Evolutionary conservation across 1,140 invertebrate species (phyloP), one percentile per base, ranked within the genome.

Genomic region (Druon quercuslanigerum): DNA sequence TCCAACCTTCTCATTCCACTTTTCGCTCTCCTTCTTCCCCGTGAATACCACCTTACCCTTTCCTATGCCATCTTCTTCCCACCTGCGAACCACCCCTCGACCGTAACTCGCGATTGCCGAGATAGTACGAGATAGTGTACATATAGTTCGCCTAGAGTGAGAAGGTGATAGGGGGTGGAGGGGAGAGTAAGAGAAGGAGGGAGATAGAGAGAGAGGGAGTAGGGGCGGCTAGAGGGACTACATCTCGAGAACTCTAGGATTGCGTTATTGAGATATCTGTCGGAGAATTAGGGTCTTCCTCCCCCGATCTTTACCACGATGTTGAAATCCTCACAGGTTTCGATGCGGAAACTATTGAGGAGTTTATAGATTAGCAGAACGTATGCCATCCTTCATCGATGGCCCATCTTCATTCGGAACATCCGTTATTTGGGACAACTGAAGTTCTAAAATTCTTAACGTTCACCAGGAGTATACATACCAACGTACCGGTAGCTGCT

Each of bases 221-320:
- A 50, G 13, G 70, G 72, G 72, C 75, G 70, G 3, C 0, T 76
- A 81, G 83, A 85, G 83, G 78, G 40, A 8, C 4, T 60, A 11
- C 40, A 46, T 46, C 40, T 46, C 40, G 40, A 46, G 40, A 46
- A 46, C 40, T 46, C 40, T 9, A 46, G 40, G 40, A 46, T 46
- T 82, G 83, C 84, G 85, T 88, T 90, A 89, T 89, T 89, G 88
- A 90, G 89, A 90, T 88, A 84, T 89, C 87, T 87, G 83, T 76
- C 79, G 83, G 82, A 83, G 87, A 88, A 88, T 89, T 89, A 88
- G 86, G 84, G 82, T 85, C 82, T 79, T 78, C 72, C 71, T 76
- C 57, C 78, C 79, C 6, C 71, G 52, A 78, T 54, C 52, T 71
- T 79, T 77, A 82, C 76, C 79, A 17, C 79, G 75, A 84, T 81